Conservation (phyloP, 2,888 invertebrate species). For the Timandra comae region DNA sequence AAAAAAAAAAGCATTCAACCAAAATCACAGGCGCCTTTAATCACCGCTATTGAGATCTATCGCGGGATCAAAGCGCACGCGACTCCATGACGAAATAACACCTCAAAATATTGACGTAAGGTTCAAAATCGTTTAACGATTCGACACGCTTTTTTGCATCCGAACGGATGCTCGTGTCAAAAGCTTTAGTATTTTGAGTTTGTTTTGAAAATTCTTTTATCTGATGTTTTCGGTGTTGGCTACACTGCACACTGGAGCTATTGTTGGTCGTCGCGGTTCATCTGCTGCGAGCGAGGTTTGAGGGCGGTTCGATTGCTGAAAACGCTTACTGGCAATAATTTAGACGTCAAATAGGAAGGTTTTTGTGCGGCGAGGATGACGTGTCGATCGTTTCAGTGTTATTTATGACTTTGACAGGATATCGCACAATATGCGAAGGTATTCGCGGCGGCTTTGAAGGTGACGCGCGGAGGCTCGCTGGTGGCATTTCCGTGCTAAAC, state of each 20-base stretch:
- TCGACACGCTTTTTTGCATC: slow-evolving; percentile 64
- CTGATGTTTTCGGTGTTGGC: slow-evolving; percentile 71
- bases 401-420: slow-evolving; percentile 70
- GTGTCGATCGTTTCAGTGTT: slow-evolving; percentile 66
- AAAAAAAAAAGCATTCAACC: slow-evolving; percentile 71
- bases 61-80: slow-evolving; percentile 67
- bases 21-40: slow-evolving; percentile 77
- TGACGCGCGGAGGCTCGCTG: slow-evolving; percentile 45
- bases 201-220: slow-evolving; percentile 78
- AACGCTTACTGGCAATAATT: slow-evolving; percentile 70
- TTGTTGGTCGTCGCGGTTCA: slow-evolving; percentile 61
- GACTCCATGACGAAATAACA: slow-evolving; percentile 54
- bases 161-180: slow-evolving; percentile 77
- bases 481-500: slow-evolving; percentile 65
- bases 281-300: slow-evolving; percentile 66
- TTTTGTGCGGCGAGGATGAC: slow-evolving; percentile 55
- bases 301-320: slow-evolving; percentile 61
- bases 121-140: slow-evolving; percentile 52
- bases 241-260: no score
- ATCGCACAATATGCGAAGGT: slow-evolving; percentile 59
- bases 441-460: slow-evolving; percentile 64
- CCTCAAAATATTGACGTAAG: slow-evolving; percentile 61
- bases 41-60: slow-evolving; percentile 77
- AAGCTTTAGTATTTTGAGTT: slow-evolving; percentile 77
- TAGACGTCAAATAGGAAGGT: slow-evolving; percentile 72